These are phyloP conservation scores for Siniperca scherzeri DNA, from an alignment of 2,797 vertebrate genomes.

Conservation along the genomic window DNA sequence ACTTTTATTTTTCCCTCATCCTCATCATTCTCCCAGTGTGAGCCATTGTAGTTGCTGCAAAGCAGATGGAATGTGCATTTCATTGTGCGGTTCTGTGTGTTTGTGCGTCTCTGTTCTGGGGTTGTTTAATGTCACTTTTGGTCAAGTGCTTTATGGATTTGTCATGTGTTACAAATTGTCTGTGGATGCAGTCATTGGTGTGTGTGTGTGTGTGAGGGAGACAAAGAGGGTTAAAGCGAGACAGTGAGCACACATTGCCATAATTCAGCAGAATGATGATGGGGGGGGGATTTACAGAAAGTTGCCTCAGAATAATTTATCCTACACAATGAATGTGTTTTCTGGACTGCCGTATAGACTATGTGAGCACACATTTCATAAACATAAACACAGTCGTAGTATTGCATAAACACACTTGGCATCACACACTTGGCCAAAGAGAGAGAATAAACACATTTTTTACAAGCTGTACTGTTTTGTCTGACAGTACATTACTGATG, in stretches of 20 bases:
- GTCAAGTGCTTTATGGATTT: constrained; percentile 40
- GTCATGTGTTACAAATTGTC: constrained; percentile 49
- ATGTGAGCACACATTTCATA: constrained; percentile 17
- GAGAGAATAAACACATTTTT: neutral
- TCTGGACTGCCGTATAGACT: constrained; percentile 42
- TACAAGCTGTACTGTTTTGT: constrained; percentile 1
- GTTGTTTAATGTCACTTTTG: constrained; percentile 28
- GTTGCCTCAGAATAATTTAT: constrained; percentile 32
- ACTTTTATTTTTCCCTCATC: neutral
- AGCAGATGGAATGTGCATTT: constrained; percentile 28
- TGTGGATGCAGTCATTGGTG: constrained; percentile 33
- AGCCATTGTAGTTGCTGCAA: neutral
- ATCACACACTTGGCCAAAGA: constrained; percentile 18
- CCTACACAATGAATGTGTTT: constrained; percentile 12
- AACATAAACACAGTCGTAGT: constrained; percentile 32
- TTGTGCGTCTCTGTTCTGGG: constrained; percentile 7
- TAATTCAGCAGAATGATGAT: constrained; percentile 21
- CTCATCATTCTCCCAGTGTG: constrained; percentile 11
- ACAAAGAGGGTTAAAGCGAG: neutral
- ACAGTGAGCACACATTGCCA: constrained; percentile 10
- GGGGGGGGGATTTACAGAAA: constrained; percentile 11
- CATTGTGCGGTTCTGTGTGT: neutral
- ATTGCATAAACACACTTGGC: constrained; percentile 26
- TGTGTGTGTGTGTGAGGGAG: constrained; percentile 6
- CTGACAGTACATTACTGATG: neutral